Conservation (phyloP, 2,888 invertebrate species). For the Archips crataeganus region DNA sequence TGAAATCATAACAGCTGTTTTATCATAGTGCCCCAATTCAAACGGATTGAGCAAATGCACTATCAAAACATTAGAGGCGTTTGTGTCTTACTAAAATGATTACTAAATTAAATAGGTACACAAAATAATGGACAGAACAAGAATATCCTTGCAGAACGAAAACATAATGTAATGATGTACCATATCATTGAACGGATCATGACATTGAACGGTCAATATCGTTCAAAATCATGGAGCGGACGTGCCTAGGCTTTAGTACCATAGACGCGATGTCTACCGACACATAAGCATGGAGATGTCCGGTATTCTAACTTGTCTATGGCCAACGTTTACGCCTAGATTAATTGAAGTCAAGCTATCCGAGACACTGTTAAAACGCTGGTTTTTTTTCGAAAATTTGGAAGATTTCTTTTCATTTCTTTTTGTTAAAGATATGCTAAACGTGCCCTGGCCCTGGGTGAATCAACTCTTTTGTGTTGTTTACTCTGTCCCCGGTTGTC, state of each 20-base stretch:
- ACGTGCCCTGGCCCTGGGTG: too few relatives aligned
- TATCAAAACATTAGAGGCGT: too few relatives aligned
- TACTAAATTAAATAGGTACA: background rate
- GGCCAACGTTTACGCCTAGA: slow-evolving; percentile 1
- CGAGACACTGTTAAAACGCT: slow-evolving; percentile 28
- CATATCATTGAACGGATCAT: slow-evolving; percentile 24
- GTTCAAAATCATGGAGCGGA: slow-evolving; percentile 27
- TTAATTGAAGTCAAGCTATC: slow-evolving; percentile 10
- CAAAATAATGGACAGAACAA: background rate
- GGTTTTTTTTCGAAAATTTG: background rate
- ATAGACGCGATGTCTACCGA: slow-evolving; percentile 21
- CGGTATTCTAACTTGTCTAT: slow-evolving; percentile 12
- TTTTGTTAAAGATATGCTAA: background rate
- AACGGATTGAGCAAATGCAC: background rate
- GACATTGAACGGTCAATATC: slow-evolving; percentile 14
- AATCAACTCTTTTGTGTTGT: too few relatives aligned
- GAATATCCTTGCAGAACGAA: background rate
- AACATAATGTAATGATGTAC: slow-evolving; percentile 24
- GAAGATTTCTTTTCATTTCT: background rate
- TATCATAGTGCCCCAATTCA: too few relatives aligned
- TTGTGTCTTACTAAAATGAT: too few relatives aligned
- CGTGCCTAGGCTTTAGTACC: background rate
- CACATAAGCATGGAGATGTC: slow-evolving; percentile 28
- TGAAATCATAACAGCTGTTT: too few relatives aligned
- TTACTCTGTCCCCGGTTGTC: too few relatives aligned